Conservation (phyloP, 2,888 invertebrate genomes). For the Tiliacea citrago region DNA sequence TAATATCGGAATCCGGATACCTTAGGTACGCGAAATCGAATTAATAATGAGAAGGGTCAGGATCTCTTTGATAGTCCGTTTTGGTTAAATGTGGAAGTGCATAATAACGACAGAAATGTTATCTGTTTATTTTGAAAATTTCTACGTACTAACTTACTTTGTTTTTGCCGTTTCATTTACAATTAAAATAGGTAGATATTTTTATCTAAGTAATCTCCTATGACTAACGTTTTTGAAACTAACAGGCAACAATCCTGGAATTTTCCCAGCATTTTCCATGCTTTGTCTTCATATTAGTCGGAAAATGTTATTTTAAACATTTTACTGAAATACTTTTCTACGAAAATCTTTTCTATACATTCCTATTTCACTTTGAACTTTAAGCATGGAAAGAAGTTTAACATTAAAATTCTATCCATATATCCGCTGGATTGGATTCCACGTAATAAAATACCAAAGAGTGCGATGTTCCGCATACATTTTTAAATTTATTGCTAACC, state of each 20-base stretch:
- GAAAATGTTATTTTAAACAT: slow-evolving; percentile 8
- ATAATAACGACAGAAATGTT: background rate
- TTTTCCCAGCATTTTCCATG: background rate
- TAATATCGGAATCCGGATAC: slow-evolving; percentile 43
- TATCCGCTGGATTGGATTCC: slow-evolving; percentile 51
- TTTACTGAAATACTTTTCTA: background rate
- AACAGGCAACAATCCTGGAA: background rate
- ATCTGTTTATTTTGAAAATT: background rate
- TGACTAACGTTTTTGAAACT: background rate
- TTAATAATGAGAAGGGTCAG: slow-evolving; percentile 50
- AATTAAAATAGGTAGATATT: background rate
- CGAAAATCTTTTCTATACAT: background rate
- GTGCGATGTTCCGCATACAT: slow-evolving; percentile 70
- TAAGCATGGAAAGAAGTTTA: slow-evolving; percentile 37
- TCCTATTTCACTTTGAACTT: slow-evolving; percentile 19
- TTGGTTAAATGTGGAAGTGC: slow-evolving; percentile 27
- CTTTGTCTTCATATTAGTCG: background rate
- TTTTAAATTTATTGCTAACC: slow-evolving; percentile 77
- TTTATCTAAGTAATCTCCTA: background rate
- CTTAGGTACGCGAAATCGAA: slow-evolving; percentile 40
- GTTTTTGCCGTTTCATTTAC: background rate
- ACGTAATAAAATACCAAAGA: slow-evolving; percentile 61
- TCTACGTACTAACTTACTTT: no score
- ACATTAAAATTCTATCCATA: slow-evolving; percentile 54
- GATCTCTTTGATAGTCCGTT: slow-evolving; percentile 36